Percentiles rank a stretch among this genome's conserved stretches.
Conservation (phyloP, 2,113 vertebrate genomes). For the Shinisaurus crocodilurus region DNA sequence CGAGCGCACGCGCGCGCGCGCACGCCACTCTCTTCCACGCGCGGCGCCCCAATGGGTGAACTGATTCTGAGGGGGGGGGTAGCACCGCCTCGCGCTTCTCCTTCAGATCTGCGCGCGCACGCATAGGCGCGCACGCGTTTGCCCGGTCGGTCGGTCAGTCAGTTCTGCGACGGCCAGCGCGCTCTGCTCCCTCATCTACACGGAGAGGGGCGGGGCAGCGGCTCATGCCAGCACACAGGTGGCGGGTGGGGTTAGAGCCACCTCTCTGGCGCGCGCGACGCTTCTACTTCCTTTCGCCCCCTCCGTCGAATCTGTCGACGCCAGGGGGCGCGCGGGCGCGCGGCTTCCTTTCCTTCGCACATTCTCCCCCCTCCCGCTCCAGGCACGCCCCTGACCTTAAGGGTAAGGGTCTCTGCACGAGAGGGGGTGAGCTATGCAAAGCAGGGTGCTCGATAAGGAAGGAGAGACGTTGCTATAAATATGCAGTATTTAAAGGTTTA, state of each 20-base stretch:
- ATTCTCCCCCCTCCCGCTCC: neutral
- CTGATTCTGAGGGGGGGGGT: neutral
- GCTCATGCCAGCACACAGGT: constrained; percentile 7
- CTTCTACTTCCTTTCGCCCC: neutral
- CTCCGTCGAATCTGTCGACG: neutral
- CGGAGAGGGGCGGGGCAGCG: neutral
- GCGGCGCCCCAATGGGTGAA: neutral
- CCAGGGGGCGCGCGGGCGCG: neutral
- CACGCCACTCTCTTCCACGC: neutral
- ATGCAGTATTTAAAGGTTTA: neutral
- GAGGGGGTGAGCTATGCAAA: neutral
- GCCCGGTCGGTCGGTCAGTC: neutral
- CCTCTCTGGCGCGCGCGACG: neutral
- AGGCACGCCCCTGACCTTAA: neutral
- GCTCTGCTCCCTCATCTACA: neutral
- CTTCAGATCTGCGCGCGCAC: constrained; percentile 8
- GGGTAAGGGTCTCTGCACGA: neutral
- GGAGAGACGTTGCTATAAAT: neutral
- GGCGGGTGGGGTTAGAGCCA: neutral
- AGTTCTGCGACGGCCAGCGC: neutral
- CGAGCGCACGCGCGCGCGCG: neutral
- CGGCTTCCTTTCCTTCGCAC: too few relatives aligned
- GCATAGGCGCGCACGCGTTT: neutral
- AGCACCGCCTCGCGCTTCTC: constrained; percentile 9
- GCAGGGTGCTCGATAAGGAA: neutral